Conservation (phyloP, 2,113 vertebrate species). For the Cephalopterus ornatus region DNA sequence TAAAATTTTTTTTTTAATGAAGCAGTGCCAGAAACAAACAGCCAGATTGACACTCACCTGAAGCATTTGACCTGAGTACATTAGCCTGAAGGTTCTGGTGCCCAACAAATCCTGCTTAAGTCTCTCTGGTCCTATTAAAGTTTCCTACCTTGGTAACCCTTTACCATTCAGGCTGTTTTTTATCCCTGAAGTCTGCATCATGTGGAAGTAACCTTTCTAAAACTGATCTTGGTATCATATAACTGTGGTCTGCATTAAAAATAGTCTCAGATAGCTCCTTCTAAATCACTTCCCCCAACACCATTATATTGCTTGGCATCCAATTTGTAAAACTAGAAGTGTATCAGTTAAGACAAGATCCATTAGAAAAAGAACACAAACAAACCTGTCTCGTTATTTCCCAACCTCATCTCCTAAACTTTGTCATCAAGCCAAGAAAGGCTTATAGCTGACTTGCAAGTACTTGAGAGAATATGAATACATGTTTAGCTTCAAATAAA, state of each 20-base stretch:
- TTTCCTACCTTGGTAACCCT: background rate
- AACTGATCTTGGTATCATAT: background rate
- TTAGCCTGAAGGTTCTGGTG: background rate
- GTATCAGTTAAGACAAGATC: background rate
- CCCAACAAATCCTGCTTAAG: background rate
- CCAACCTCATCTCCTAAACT: background rate
- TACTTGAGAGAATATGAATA: background rate
- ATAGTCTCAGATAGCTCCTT: background rate
- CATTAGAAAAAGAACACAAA: background rate
- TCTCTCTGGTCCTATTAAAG: background rate
- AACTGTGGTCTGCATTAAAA: background rate
- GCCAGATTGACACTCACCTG: background rate
- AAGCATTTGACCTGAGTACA: fast-evolving
- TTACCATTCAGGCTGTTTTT: background rate
- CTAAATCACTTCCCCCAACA: background rate
- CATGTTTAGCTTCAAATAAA: background rate
- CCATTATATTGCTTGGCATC: background rate
- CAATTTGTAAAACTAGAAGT: background rate
- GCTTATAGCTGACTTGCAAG: background rate
- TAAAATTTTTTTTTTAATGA: background rate
- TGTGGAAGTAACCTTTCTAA: background rate
- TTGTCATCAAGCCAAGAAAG: background rate
- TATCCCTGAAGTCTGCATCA: background rate
- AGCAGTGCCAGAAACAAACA: background rate
- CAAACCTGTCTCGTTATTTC: background rate